Conservation (phyloP, 2,888 invertebrate genomes). For the Pardosa pseudoannulata region DNA sequence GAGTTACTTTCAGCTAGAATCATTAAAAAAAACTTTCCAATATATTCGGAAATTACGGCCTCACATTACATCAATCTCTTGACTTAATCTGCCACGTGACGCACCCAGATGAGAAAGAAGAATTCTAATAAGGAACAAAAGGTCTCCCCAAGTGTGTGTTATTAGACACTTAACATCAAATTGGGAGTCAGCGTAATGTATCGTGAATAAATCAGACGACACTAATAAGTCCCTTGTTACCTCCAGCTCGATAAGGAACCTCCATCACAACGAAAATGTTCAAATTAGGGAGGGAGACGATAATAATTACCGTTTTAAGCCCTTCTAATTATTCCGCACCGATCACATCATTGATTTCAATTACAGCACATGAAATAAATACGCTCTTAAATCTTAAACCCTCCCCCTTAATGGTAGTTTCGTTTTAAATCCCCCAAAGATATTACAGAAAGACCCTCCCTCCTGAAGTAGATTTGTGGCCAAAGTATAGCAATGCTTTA, state of each 20-base stretch:
- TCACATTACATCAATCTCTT: background rate
- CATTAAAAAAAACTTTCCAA: background rate
- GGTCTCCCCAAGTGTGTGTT: conserved; percentile 14
- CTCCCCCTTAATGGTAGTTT: conserved; percentile 10
- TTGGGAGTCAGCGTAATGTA: background rate
- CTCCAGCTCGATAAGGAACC: background rate
- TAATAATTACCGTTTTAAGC: conserved; percentile 17
- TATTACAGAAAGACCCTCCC: background rate
- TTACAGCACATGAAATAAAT: conserved; percentile 12
- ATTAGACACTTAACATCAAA: conserved; percentile 17
- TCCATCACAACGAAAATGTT: conserved; percentile 13
- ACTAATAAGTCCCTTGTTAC: conserved; percentile 13
- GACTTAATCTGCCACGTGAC: background rate
- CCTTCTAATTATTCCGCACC: background rate
- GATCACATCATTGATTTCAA: conserved; percentile 17
- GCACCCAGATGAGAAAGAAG: background rate
- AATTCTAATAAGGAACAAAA: background rate
- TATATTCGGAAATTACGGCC: background rate
- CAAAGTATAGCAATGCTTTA: background rate
- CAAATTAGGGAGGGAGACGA: conserved; percentile 8
- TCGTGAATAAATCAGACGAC: conserved; percentile 7
- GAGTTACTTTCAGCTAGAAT: too few relatives aligned
- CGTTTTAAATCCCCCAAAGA: conserved; percentile 16
- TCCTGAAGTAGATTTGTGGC: conserved; percentile 9
- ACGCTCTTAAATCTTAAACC: conserved; percentile 12